A percentile compares a stretch with the other conserved stretches of the same genome.
Evolutionary conservation across 2,113 vertebrate species (phyloP).

Genomic region (Nematolebias whitei): DNA sequence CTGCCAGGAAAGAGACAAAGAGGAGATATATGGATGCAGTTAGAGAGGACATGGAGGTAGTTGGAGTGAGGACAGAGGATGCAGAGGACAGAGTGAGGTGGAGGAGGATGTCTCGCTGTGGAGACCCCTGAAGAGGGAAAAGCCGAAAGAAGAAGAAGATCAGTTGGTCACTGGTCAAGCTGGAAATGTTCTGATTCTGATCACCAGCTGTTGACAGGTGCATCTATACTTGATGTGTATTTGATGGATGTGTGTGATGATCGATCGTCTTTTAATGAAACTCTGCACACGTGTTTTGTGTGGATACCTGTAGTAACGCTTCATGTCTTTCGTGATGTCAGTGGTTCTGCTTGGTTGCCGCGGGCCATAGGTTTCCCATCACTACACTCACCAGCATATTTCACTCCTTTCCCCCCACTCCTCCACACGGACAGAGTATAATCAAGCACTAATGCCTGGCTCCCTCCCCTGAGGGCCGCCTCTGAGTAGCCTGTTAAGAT

Average conservation of each 20-base stretch:
- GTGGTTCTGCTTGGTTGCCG: slow-evolving; percentile 51
- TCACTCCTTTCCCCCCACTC: slow-evolving; percentile 41
- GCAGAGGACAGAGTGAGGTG: no score
- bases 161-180: no score
- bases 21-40: no score
- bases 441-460: slow-evolving; percentile 77
- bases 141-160: no score
- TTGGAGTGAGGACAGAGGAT: no score
- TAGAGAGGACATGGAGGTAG: no score
- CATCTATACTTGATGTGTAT: no score
- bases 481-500: slow-evolving; percentile 83
- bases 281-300: slow-evolving; percentile 12
- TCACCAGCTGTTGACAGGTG: no score
- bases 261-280: slow-evolving; percentile 1
- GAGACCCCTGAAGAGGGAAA: no score
- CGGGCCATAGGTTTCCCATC: slow-evolving; percentile 61
- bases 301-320: slow-evolving; percentile 13
- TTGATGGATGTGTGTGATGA: slow-evolving; percentile 7
- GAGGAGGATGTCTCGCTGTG: no score
- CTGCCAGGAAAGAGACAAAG: no score
- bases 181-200: no score
- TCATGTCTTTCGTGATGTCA: slow-evolving; percentile 24
- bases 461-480: slow-evolving; percentile 69
- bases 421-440: slow-evolving; percentile 72
- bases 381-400: slow-evolving; percentile 74